Conservation (phyloP, 1,140 invertebrate genomes). For the Phymorhynchus buccinoides region DNA sequence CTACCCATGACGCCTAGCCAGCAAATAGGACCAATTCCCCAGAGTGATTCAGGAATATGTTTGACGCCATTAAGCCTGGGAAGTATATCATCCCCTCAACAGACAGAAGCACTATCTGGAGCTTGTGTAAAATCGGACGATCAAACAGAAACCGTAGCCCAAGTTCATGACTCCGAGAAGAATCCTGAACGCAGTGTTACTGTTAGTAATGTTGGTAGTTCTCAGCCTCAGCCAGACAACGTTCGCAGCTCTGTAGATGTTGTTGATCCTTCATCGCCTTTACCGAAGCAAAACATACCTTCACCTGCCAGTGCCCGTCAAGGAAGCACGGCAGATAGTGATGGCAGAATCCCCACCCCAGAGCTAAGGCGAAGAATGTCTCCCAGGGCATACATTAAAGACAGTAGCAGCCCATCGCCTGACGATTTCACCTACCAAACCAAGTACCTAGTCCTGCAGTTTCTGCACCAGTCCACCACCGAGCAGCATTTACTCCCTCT, state of each 20-base stretch:
- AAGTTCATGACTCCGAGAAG: background rate
- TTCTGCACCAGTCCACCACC: constrained; percentile 27
- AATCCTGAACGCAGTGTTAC: too few species aligned
- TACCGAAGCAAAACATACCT: background rate
- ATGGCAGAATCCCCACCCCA: background rate
- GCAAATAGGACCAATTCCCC: background rate
- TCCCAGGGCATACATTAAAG: background rate
- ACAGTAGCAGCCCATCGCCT: background rate
- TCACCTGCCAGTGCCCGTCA: background rate
- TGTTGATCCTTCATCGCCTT: too few species aligned
- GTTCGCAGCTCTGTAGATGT: background rate
- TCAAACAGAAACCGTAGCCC: background rate
- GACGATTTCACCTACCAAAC: background rate
- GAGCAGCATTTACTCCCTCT: background rate
- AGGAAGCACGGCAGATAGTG: background rate
- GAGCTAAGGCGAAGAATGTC: background rate
- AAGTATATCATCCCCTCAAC: background rate
- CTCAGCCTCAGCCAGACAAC: background rate
- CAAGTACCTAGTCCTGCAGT: constrained; percentile 34
- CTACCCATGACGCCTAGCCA: background rate
- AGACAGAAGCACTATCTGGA: background rate
- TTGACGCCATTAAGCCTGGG: constrained; percentile 14
- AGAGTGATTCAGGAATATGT: constrained; percentile 35
- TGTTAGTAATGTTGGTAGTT: background rate
- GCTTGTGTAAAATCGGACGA: background rate